A percentile compares a stretch with the other conserved stretches of the same genome.
These are phyloP conservation scores for Fragum whitleyi DNA, from an alignment of 2,888 invertebrate species.

Conservation along the genomic window DNA sequence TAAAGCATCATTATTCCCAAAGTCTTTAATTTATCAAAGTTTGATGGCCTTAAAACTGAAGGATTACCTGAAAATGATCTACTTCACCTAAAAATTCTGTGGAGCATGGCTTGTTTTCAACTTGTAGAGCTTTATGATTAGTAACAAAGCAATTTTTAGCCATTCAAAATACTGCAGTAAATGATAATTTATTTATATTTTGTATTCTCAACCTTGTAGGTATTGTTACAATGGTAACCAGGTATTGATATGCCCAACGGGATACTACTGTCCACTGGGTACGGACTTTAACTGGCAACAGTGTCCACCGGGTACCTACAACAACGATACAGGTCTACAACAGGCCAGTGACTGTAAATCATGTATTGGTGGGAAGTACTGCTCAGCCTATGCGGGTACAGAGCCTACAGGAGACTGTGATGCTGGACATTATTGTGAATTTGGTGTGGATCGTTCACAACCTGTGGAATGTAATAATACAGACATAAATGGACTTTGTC, in stretches of 20 bases:
- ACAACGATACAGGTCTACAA: constrained; percentile 80
- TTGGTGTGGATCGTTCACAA: constrained; percentile 78
- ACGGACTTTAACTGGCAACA: constrained; percentile 81
- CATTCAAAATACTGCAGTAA: no score
- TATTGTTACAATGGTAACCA: constrained; percentile 80
- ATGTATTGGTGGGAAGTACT: constrained; percentile 82
- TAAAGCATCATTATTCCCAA: no score
- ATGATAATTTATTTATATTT: no score
- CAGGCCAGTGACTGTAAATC: constrained; percentile 75
- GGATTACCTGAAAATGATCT: no score
- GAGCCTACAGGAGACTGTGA: constrained; percentile 76
- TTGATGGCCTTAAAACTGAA: no score
- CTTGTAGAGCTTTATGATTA: no score
- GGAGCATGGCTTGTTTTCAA: no score
- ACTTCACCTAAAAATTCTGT: no score
- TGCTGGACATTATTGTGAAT: constrained; percentile 82
- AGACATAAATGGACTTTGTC: constrained; percentile 54
- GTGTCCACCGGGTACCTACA: constrained; percentile 82
- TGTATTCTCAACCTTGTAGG: constrained; percentile 63
- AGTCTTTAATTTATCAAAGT: no score
- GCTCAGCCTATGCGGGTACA: constrained; percentile 70
- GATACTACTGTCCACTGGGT: constrained; percentile 81
- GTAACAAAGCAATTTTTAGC: no score
- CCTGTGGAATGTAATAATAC: constrained; percentile 67
- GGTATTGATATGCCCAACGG: constrained; percentile 77